Evolutionary conservation across 1,140 invertebrate species (phyloP), one percentile per base, ranked within the genome.

Genomic region (Himalopsyche phryganea): DNA sequence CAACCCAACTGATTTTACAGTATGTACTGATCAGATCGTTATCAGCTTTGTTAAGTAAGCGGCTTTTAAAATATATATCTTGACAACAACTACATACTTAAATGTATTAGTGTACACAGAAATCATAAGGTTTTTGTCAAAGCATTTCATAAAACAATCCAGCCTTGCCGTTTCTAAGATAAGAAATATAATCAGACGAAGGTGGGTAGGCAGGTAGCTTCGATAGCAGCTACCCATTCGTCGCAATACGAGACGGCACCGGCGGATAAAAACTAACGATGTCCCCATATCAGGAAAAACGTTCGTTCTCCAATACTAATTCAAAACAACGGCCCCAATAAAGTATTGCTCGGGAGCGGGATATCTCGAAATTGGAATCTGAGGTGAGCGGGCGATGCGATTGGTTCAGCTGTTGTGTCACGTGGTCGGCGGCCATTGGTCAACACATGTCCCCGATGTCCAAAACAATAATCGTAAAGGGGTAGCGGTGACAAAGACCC

Each of bases 221-320:
- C 33, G 33, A 6, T 9, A 28, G 23, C 9, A 28, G 23, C 23
- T 28, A 28, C 23, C 23, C 23, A 28, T 28, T 28, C 42, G 28
- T 36, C 49, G 49, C 58, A 48, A 57, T 57, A 57, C 33, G 40
- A 40, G 53, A 51, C 46, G 18, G 23, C 23, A 9, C 36, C 1
- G 14, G 20, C 32, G 13, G 56, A 63, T 63, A 63, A 63, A 63
- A 63, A 63, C 56, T 63, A 63, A 63, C 61, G 38, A 40, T 48
- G 23, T 23, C 51, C n/a, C 9, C 40, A 32, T 52, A 52, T 52
- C 13, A 33, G 23, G 41, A 32, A 11, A 45, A 18, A 20, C 10
- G 51, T 11, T n/a, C 33, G 18, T 11, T 28, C 23, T 2, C 42
- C 49, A 49, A 49, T 38, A 55, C 52, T 56, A 55, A 63, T 63